Conservation (phyloP, 2,797 vertebrate genomes). For the Catamblyrhynchus diadema region DNA sequence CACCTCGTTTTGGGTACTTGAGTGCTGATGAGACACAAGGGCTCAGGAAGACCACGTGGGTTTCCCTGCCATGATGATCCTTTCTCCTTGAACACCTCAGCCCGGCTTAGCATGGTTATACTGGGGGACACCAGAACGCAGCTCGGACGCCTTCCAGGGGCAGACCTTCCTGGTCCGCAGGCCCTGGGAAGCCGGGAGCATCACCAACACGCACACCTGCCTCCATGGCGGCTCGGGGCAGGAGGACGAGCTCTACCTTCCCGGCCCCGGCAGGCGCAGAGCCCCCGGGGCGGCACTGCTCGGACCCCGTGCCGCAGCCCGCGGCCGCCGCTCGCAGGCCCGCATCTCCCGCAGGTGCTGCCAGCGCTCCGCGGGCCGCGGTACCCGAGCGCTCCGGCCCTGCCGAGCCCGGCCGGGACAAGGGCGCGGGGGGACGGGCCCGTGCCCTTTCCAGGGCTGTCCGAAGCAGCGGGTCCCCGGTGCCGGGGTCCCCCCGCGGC, state of each 20-base stretch:
- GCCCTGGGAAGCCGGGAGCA: not conserved
- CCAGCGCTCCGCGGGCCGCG: not conserved
- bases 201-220: not conserved
- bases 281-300: not conserved
- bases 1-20: rapidly evolving
- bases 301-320: not conserved
- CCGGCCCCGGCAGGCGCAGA: not conserved
- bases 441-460: not conserved
- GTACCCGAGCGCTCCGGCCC: not conserved
- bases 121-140: rapidly evolving
- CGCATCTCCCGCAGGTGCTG: not conserved
- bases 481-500: too few species aligned
- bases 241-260: not conserved
- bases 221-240: rapidly evolving
- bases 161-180: not conserved
- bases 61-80: rapidly evolving
- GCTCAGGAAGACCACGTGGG: rapidly evolving
- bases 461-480: not conserved
- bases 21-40: rapidly evolving
- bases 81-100: rapidly evolving
- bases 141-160: rapidly evolving
- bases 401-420: not conserved
- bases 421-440: not conserved
- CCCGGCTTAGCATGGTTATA: rapidly evolving
- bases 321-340: not conserved